Percentiles rank a stretch among this genome's conserved stretches.
Evolutionary conservation across 1,140 invertebrate species (phyloP).

Genomic region (Neoseiulus cucumeris): DNA sequence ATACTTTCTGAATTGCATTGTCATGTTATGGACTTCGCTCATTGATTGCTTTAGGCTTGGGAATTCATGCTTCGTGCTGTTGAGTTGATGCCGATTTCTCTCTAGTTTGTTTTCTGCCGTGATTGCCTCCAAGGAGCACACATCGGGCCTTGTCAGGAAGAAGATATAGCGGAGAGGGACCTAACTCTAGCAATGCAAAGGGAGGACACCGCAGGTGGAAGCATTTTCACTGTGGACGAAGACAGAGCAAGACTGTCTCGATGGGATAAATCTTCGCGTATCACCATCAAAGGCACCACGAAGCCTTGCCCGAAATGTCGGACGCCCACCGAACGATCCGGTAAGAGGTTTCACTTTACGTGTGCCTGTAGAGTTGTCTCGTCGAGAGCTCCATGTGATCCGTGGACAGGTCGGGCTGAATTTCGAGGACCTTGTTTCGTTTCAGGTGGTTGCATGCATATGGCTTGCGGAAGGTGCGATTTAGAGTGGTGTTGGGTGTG

Average conservation of each 20-base stretch:
- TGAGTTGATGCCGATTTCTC: no score
- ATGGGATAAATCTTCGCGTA: conserved; percentile 52
- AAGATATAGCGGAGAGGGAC: conserved; percentile 18
- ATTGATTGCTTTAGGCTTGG: not conserved
- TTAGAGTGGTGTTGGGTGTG: conserved; percentile 79
- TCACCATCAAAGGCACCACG: conserved; percentile 51
- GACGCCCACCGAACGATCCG: conserved; percentile 61
- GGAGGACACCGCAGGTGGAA: not conserved
- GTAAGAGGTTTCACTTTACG: conserved; percentile 27
- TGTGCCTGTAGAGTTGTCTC: not conserved
- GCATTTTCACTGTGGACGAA: conserved; percentile 17
- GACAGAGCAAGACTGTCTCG: conserved; percentile 35
- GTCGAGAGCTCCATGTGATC: not conserved
- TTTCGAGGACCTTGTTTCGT: conserved; percentile 15
- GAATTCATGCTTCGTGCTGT: conserved; percentile 15
- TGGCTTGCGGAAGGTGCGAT: conserved; percentile 53
- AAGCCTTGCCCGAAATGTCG: conserved; percentile 73
- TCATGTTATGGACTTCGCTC: not conserved
- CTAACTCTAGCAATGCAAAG: not conserved
- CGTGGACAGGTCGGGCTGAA: not conserved
- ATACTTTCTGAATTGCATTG: not conserved
- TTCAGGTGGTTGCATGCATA: conserved; percentile 69
- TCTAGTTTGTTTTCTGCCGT: conserved; percentile 57
- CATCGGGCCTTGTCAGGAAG: conserved; percentile 42
- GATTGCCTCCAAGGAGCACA: conserved; percentile 58